Evolutionary conservation across 2,113 vertebrate genomes (phyloP).

Genomic region (Nicator chloris): DNA sequence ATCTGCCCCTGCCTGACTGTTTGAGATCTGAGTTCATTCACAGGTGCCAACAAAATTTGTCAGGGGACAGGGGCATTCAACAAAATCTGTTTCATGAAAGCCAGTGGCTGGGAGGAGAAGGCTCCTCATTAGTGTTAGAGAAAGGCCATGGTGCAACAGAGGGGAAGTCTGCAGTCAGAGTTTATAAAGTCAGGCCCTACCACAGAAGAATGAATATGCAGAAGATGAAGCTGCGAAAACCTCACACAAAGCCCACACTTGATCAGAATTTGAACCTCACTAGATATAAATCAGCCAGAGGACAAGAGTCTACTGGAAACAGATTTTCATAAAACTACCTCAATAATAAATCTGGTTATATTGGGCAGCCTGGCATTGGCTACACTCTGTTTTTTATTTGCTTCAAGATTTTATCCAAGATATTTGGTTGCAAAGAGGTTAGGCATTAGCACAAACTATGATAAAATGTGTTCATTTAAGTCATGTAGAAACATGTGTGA

Average conservation of each 20-base stretch:
- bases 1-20: background rate
- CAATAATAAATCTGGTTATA: background rate
- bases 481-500: background rate
- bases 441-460: background rate
- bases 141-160: background rate
- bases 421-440: background rate
- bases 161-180: background rate
- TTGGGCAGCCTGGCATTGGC: background rate
- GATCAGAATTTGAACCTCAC: background rate
- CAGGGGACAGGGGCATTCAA: background rate
- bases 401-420: background rate
- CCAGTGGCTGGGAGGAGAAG: background rate
- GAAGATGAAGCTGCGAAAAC: background rate
- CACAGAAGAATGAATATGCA: background rate
- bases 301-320: background rate
- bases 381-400: background rate
- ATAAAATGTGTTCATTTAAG: background rate
- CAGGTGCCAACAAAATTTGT: background rate
- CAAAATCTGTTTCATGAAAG: background rate
- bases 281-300: background rate
- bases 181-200: background rate
- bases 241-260: background rate
- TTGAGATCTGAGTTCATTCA: background rate
- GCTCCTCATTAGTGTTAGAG: rapidly evolving
- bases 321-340: background rate